phyloP scores from a whole-genome alignment of 2,797 vertebrate genomes.

The Lutjanus campechanus region DNA sequence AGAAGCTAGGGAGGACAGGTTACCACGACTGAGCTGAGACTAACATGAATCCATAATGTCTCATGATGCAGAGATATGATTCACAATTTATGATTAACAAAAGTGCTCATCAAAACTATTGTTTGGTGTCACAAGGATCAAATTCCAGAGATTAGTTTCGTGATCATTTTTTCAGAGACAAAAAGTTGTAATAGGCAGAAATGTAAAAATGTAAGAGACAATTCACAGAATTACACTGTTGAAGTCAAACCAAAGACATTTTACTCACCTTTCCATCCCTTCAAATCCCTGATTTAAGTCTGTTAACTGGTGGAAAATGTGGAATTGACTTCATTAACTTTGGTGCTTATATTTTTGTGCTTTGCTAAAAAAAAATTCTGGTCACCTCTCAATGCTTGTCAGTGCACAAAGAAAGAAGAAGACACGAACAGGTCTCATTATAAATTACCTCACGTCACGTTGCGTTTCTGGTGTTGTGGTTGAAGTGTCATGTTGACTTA shows the following conservation, averaged over 20 bases:
- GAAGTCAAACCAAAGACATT: too few species aligned
- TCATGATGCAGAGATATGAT: neutral
- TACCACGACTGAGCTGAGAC: conserved; percentile 2
- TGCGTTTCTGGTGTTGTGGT: neutral
- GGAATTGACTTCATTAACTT: too few species aligned
- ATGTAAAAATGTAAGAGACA: neutral
- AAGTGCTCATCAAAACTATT: neutral
- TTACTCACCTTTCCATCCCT: too few species aligned
- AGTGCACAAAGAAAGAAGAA: too few species aligned
- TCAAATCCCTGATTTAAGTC: too few species aligned
- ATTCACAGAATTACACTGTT: neutral
- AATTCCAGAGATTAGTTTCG: neutral
- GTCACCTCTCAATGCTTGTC: too few species aligned
- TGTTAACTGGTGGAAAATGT: too few species aligned
- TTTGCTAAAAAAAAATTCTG: too few species aligned
- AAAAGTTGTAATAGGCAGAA: too few species aligned
- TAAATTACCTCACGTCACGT: too few species aligned
- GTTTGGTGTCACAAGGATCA: neutral
- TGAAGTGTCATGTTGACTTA: neutral
- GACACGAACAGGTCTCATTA: too few species aligned
- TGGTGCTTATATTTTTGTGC: too few species aligned
- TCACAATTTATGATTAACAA: neutral
- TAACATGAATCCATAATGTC: neutral
- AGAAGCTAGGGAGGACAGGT: neutral
- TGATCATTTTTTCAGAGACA: neutral